A percentile compares a stretch with the other conserved stretches of the same genome.
Conservation (phyloP, 2,888 invertebrate species). For the Prionchulus punctatus region DNA sequence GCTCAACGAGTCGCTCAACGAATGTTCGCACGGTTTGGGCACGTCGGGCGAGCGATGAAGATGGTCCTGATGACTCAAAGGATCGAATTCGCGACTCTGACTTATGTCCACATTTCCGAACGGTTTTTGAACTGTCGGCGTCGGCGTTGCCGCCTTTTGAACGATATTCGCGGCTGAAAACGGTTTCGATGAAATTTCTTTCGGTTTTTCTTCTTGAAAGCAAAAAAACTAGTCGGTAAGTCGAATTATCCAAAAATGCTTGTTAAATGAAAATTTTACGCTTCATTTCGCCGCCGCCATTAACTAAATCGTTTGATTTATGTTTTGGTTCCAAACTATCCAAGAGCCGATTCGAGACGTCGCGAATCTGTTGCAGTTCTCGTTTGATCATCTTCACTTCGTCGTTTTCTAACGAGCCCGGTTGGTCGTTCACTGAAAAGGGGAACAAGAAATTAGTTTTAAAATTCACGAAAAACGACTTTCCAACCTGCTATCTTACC, state of each 20-base stretch:
- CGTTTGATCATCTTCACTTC: constrained; percentile 40
- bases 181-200: too few relatives aligned
- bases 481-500: constrained; percentile 30
- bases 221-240: too few relatives aligned
- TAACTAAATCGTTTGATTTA: not conserved
- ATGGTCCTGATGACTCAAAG: too few relatives aligned
- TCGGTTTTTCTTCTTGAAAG: too few relatives aligned
- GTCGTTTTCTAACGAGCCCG: constrained; percentile 32
- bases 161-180: too few relatives aligned
- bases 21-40: too few relatives aligned
- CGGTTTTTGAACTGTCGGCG: too few relatives aligned
- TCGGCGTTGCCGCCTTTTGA: too few relatives aligned
- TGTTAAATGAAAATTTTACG: not conserved
- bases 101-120: too few relatives aligned
- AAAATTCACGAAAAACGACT: too few relatives aligned
- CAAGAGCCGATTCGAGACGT: constrained; percentile 45
- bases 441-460: not conserved
- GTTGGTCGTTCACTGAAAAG: constrained; percentile 34
- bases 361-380: constrained; percentile 43
- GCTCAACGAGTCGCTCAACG: too few relatives aligned
- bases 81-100: constrained; percentile 12
- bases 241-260: not conserved
- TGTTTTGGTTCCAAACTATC: constrained; percentile 44
- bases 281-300: not conserved
- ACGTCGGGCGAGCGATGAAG: too few relatives aligned